Evolutionary conservation across 2,797 vertebrate species (phyloP), one percentile per base, ranked within the genome.

Genomic region (Tiaroga cobitis): DNA sequence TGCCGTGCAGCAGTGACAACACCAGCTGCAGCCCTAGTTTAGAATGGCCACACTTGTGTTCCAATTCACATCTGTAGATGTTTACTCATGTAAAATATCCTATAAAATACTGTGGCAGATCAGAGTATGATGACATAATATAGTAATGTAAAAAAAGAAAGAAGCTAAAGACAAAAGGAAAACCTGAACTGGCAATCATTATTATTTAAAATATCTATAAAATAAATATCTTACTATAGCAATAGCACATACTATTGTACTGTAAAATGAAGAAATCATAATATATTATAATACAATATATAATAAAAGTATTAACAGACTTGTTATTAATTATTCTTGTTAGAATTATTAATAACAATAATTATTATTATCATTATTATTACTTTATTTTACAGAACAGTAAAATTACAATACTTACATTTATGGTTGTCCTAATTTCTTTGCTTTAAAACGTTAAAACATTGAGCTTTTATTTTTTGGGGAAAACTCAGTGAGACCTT

Each of bases 11-110:
- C 43, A 13, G 43, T 16, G 46, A 49, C 43, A 43, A 61, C 34
- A 74, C 77, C 54, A 46, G 74, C 83, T 79, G 81, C 54, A 80
- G 73, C 6, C 67, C 32, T 51, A 41, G 32, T 9, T 29, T 59
- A 56, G 19, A 63, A 84, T 89, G 89, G 90, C 88, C 86, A 91
- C 84, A 85, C 86, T 87, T 90, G 32, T n/a, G 34, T 54, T n/a
- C 51, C 0, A 81, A 16, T 37, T 69, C 8, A 49, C 70, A 29
- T 73, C 46, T 51, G 72, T 21, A 74, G 16, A 51, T 19, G 18
- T 74, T 74, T 5, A 74, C 16, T 49, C 1, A 3, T 10, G n/a
- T 49, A 19, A 34, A 54, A 54, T 34, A 29, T 54, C 18, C 34
- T 11, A 37, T 37, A 75, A 37, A 37, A 56, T 21, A 21, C 73